A percentile compares a stretch with the other conserved stretches of the same genome.
Conservation (phyloP, 2,888 invertebrate species). For the Omphaloscelis lunosa region DNA sequence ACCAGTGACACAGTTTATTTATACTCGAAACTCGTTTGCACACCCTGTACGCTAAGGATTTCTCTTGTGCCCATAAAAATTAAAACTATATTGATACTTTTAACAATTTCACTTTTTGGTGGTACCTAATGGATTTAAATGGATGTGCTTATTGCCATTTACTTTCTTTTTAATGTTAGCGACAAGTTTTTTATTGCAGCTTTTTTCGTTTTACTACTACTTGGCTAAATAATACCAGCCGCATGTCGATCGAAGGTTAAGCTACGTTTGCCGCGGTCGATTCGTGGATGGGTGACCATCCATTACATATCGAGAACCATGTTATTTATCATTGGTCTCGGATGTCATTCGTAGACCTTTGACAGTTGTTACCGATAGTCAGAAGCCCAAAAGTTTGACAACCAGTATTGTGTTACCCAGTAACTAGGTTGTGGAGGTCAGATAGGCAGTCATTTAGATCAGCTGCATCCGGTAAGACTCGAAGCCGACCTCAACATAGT, state of each 20-base stretch:
- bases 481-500: too few relatives aligned
- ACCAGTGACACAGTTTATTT: slow-evolving; percentile 42
- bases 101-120: slow-evolving; percentile 46
- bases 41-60: slow-evolving; percentile 38
- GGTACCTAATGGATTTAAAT: slow-evolving; percentile 19
- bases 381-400: not conserved
- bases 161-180: slow-evolving; percentile 12
- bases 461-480: too few relatives aligned
- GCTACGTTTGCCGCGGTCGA: not conserved
- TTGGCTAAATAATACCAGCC: not conserved
- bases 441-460: too few relatives aligned
- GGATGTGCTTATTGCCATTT: slow-evolving; percentile 15
- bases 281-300: not conserved
- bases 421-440: too few relatives aligned
- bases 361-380: not conserved
- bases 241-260: not conserved
- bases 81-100: slow-evolving; percentile 30
- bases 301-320: too few relatives aligned
- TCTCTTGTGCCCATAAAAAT: slow-evolving; percentile 50
- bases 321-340: too few relatives aligned
- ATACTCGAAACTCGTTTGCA: slow-evolving; percentile 31
- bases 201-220: not conserved
- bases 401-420: not conserved
- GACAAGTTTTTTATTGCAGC: not conserved
- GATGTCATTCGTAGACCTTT: too few relatives aligned